phyloP scores from a whole-genome alignment of 2,888 invertebrate species.

The Folsomia manolachei region DNA sequence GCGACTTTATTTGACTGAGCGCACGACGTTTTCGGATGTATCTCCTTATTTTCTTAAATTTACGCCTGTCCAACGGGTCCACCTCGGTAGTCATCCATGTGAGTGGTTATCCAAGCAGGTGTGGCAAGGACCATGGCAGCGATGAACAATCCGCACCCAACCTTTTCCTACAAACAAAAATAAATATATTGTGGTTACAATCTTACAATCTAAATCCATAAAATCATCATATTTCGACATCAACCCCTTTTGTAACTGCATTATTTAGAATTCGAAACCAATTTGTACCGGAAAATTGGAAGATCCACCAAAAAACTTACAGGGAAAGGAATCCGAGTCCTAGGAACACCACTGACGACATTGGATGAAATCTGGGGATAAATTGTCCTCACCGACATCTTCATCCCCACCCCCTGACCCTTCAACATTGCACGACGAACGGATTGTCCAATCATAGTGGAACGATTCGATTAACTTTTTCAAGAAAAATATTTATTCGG shows the following conservation, averaged over 20 bases:
- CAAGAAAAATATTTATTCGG: too few species aligned
- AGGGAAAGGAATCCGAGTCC: constrained; percentile 37
- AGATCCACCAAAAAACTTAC: too few species aligned
- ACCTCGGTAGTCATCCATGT: constrained; percentile 50
- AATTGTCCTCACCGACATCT: constrained; percentile 40
- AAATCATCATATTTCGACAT: too few species aligned
- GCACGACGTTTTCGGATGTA: background rate
- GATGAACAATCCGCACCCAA: constrained; percentile 36
- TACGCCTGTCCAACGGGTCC: constrained; percentile 13
- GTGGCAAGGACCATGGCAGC: constrained; percentile 34
- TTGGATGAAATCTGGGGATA: constrained; percentile 43
- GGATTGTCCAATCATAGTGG: constrained; percentile 10
- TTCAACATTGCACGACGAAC: constrained; percentile 6
- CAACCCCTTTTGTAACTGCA: background rate
- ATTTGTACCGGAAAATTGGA: too few species aligned
- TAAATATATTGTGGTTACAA: too few species aligned
- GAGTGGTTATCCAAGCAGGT: constrained; percentile 48
- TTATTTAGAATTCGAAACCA: background rate
- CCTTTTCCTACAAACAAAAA: constrained; percentile 44
- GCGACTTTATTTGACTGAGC: background rate
- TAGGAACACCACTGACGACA: constrained; percentile 39
- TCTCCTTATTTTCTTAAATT: background rate
- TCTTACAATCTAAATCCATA: too few species aligned
- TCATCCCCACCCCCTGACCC: constrained; percentile 1
- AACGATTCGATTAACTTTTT: too few species aligned